Conservation (phyloP, 1,140 invertebrate genomes). For the Colletes gigas region DNA sequence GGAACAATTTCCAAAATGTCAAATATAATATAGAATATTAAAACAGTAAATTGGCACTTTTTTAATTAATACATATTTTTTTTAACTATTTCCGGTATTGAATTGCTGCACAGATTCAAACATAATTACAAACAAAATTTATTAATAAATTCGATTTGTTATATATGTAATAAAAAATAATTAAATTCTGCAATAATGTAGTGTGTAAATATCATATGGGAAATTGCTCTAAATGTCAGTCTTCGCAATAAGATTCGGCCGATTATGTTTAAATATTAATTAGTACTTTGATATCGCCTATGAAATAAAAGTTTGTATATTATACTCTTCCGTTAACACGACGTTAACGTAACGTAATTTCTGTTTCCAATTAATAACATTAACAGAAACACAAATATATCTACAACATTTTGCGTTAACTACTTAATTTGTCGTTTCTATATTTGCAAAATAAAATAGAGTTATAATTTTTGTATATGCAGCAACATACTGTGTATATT, state of each 20-base stretch:
- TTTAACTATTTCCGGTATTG: conserved; percentile 1
- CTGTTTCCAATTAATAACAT: conserved; percentile 3
- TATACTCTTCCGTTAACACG: conserved; percentile 7
- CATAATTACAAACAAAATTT: conserved; percentile 7
- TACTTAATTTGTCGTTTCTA: conserved; percentile 12
- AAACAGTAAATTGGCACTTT: conserved; percentile 41
- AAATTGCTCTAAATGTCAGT: conserved; percentile 52
- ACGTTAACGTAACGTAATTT: conserved; percentile 4
- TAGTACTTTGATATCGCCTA: conserved; percentile 9
- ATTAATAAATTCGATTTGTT: neutral
- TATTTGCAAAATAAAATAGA: conserved; percentile 22
- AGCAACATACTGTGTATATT: conserved; percentile 11
- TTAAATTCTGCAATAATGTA: conserved; percentile 22
- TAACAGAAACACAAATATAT: conserved; percentile 27
- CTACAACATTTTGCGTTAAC: conserved; percentile 3
- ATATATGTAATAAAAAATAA: conserved; percentile 5
- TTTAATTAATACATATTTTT: neutral
- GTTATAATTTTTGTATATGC: conserved; percentile 10
- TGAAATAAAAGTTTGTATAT: conserved; percentile 25
- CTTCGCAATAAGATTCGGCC: conserved; percentile 13
- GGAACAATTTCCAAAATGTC: conserved; percentile 37
- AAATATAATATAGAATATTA: conserved; percentile 24
- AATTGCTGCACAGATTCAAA: conserved; percentile 13
- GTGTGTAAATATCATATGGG: conserved; percentile 16
- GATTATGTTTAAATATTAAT: conserved; percentile 19